A percentile compares a stretch with the other conserved stretches of the same genome.
phyloP scores from a whole-genome alignment of 1,140 invertebrate genomes.

The Drosophila pallidifrons region DNA sequence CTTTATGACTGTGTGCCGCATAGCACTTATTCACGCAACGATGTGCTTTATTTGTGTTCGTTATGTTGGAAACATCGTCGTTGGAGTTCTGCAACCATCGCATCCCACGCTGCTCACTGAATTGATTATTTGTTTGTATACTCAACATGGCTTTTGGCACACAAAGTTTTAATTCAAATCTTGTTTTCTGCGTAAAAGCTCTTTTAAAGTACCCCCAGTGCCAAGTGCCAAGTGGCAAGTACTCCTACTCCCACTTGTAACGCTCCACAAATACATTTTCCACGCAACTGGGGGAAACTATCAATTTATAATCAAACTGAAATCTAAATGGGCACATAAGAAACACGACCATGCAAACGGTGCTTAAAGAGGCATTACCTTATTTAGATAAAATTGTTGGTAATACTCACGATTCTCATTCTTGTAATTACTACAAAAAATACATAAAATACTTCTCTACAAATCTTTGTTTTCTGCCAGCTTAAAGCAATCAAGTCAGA shows the following conservation, averaged over 20 bases:
- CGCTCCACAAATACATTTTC: slow-evolving; percentile 45
- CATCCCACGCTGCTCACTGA: slow-evolving; percentile 13
- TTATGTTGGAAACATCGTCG: slow-evolving; percentile 70
- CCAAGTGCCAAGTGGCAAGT: slow-evolving; percentile 17
- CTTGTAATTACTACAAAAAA: too few species aligned
- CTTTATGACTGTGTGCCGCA: slow-evolving; percentile 62
- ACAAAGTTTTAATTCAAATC: slow-evolving; percentile 65
- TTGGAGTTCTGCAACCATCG: slow-evolving; percentile 41
- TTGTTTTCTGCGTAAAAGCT: slow-evolving; percentile 40
- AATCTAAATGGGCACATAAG: slow-evolving; percentile 18
- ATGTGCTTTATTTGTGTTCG: slow-evolving; percentile 76
- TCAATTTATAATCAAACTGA: background rate
- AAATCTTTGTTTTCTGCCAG: too few species aligned
- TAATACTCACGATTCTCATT: background rate
- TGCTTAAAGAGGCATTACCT: background rate
- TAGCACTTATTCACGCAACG: slow-evolving; percentile 57
- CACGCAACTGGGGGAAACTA: background rate
- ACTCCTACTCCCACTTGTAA: background rate
- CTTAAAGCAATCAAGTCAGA: too few species aligned
- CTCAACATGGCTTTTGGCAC: slow-evolving; percentile 48
- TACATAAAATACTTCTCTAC: too few species aligned
- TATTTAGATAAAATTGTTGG: background rate
- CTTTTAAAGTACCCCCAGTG: slow-evolving; percentile 18
- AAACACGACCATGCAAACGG: background rate
- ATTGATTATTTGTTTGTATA: slow-evolving; percentile 70